Conservation (phyloP, 2,888 invertebrate genomes). For the Polietes domitor region DNA sequence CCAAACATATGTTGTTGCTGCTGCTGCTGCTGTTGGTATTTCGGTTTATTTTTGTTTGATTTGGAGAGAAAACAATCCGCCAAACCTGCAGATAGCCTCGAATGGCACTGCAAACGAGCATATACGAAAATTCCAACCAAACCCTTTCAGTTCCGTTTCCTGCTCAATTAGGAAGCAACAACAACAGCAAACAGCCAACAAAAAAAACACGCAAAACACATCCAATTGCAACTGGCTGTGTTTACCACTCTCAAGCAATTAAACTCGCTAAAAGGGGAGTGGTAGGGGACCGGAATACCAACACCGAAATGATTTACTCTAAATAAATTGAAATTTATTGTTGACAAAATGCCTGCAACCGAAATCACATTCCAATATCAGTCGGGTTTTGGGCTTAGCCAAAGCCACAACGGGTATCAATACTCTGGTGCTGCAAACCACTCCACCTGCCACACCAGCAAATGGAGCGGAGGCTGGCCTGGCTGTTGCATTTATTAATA, state of each 20-base stretch:
- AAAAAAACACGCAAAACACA: not conserved
- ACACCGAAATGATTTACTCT: constrained; percentile 78
- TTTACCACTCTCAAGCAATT: constrained; percentile 44
- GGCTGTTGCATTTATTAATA: not conserved
- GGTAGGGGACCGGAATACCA: constrained; percentile 1
- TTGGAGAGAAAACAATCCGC: not conserved
- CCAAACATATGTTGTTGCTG: constrained; percentile 59
- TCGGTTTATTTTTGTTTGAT: constrained; percentile 16
- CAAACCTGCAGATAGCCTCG: no score
- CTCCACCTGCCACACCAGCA: not conserved
- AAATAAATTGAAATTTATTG: constrained; percentile 80
- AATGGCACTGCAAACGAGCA: not conserved
- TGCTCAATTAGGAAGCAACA: constrained; percentile 44
- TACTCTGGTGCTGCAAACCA: not conserved
- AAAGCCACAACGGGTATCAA: not conserved
- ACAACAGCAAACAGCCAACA: not conserved
- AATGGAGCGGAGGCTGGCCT: not conserved
- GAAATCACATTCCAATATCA: constrained; percentile 45
- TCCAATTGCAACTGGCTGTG: not conserved
- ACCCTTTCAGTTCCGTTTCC: constrained; percentile 45
- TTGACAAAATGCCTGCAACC: constrained; percentile 68
- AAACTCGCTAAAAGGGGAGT: constrained; percentile 30
- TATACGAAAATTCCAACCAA: not conserved
- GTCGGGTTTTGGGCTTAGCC: not conserved
- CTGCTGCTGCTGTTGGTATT: constrained; percentile 10